Base-by-base conservation (phyloP, 1,140 invertebrate genomes). In the Heliconius melpomene region DNA sequence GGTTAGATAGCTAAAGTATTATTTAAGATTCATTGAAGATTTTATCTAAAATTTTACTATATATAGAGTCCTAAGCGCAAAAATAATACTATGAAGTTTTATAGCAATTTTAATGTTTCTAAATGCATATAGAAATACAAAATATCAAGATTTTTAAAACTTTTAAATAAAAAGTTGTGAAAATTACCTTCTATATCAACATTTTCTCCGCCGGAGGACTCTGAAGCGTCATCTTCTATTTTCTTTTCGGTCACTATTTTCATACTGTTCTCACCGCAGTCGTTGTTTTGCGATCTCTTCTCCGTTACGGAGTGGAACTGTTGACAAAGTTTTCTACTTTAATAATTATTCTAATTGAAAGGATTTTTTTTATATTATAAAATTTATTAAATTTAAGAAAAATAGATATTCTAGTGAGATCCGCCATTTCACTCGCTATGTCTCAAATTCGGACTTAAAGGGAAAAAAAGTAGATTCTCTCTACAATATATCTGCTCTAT, bases 291-390 rank as follows among this genome's bases (percentile, higher is more conserved):
- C 54, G 90, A 89, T 82, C 93, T 85, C 74, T 93, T 93, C 52
- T 94, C 93, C 60, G 92, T 93, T 52, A 93, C 91, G 60, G 91
- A 92, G 77, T 93, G 90, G 76, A 94, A 94, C 93, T 94, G 90
- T 81, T 38, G 23, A 78, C 81, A 87, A 81, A 90, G 7, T 11
- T 16, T 0, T 11, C 29, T 13, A 29, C 0, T 26, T 26, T 26
- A 26, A 26, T 36, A 7, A 36, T 36, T 36, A 36, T 36, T 36
- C 32, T 36, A 36, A 36, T 36, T 0, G 32, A 36, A 36, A 32
- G 32, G 29, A 5, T 5, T 32, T 3, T 0, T 32, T 36, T 36
- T 36, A 36, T 36, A 36, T 36, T 36, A 0, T 7, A 36, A 36
- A 36, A 36, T 0, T 7, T 36, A 0, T 6, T 36, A 36, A 46